Base-by-base conservation (phyloP, 1,140 invertebrate genomes). In the Tetranychus cinnabarinus region DNA sequence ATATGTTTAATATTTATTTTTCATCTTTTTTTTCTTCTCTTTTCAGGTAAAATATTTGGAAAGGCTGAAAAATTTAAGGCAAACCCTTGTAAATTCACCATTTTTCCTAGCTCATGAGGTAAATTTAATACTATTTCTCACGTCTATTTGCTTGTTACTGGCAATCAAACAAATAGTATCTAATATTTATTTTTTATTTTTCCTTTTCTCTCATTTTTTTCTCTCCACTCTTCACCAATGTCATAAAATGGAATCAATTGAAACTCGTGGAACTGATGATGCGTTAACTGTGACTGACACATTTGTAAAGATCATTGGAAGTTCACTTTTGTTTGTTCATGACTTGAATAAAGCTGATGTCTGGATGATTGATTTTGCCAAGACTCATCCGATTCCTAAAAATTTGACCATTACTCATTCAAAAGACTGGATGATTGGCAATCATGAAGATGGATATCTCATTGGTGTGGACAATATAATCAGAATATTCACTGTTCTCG, bases 351-450 rank as follows among this genome's bases (percentile, higher is more conserved):
- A 82, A 67, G 87, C 89, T 5, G 85, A 83, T 62, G 80, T 96
- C 13, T 97, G 92, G 92, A 81, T 98, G 76, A 98, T 97, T 60
- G 93, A 97, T 74, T 98, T 98, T 74, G 93, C 91, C 8, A 97
- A 97, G 73, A 95, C 89, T 2, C 78, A 87, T 56, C 80, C 80
- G 15, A 74, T 97, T 55, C 87, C 88, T 2, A 77, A 80, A 1
- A 76, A 81, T 59, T 70, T 85, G 54, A 68, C 65, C 2, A 85
- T 96, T 60, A 79, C 81, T 62, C 93, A 97, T 71, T 79, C 81
- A 60, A 78, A 79, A 8, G 78, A 81, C 48, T 97, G 92, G 93
- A 80, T 83, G 65, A 86, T 93, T 42, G 92, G 91, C n/a, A 97
- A 95, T 72, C 90, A 96, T 66, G 91, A 97, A 73, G 91, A 97